phyloP scores from a whole-genome alignment of 1,140 invertebrate species.

The Muscidifurax raptorellus region DNA sequence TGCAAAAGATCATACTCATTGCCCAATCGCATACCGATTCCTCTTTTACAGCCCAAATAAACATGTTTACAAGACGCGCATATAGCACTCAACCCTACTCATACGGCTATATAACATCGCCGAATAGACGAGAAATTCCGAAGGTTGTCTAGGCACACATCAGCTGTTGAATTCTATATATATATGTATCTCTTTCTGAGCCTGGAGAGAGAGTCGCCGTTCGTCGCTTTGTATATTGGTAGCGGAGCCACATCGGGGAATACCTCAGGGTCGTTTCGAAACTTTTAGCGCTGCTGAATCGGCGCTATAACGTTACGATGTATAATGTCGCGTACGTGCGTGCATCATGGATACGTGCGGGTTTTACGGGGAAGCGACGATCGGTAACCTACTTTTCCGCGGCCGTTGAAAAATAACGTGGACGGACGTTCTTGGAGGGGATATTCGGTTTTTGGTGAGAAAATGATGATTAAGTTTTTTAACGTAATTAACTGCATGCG shows the following conservation, averaged over 20 bases:
- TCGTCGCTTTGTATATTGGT: slow-evolving; percentile 48
- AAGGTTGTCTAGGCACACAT: neutral
- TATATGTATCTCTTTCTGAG: neutral
- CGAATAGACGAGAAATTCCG: slow-evolving; percentile 2
- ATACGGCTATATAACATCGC: neutral
- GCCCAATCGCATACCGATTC: too few relatives aligned
- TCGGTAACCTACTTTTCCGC: slow-evolving; percentile 58
- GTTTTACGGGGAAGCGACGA: slow-evolving; percentile 58
- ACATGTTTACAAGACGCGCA: too few relatives aligned
- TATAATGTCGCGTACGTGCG: slow-evolving; percentile 54
- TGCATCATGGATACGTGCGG: slow-evolving; percentile 54
- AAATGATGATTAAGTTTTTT: too few relatives aligned
- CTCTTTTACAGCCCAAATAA: too few relatives aligned
- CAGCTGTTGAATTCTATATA: too few relatives aligned
- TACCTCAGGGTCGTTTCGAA: slow-evolving; percentile 65
- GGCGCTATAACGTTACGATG: slow-evolving; percentile 47
- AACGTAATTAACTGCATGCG: too few relatives aligned
- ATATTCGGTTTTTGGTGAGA: too few relatives aligned
- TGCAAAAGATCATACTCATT: neutral
- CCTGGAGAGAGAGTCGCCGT: neutral
- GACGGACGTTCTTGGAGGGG: neutral
- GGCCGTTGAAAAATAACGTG: neutral
- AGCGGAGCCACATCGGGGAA: slow-evolving; percentile 58
- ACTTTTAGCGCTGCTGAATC: slow-evolving; percentile 65
- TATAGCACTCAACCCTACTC: neutral